A percentile compares a stretch with the other conserved stretches of the same genome.
These are phyloP conservation scores for Chiloscyllium plagiosum DNA, from an alignment of 2,113 vertebrate genomes.

Conservation along the genomic window DNA sequence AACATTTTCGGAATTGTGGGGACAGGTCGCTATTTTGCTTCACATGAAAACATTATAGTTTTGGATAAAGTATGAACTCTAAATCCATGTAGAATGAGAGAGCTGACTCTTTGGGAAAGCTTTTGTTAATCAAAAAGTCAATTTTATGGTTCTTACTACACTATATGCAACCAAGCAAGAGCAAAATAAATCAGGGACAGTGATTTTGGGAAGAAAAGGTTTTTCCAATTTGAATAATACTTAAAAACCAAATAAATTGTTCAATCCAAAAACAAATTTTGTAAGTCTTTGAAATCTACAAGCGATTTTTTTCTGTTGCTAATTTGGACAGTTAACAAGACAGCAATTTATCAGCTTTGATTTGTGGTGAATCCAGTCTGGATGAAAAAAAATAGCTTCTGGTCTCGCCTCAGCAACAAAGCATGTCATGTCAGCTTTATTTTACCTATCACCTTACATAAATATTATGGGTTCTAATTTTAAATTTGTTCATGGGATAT, in stretches of 20 bases:
- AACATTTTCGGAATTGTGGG: neutral
- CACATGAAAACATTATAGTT: neutral
- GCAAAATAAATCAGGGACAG: neutral
- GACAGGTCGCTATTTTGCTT: neutral
- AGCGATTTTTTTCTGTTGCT: neutral
- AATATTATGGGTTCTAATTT: neutral
- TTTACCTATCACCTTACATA: neutral
- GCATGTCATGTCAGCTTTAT: neutral
- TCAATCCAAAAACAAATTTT: neutral
- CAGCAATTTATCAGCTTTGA: neutral
- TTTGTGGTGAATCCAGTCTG: neutral
- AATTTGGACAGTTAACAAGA: neutral
- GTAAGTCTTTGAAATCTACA: neutral
- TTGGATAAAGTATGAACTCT: neutral
- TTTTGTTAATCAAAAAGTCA: neutral
- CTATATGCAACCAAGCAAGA: no score
- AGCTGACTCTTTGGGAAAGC: neutral
- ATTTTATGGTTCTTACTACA: neutral
- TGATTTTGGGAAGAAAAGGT: neutral
- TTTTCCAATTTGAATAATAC: neutral
- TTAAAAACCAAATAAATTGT: neutral
- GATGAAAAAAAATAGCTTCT: neutral
- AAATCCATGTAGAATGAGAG: neutral
- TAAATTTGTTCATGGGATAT: no score
- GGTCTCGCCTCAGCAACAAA: neutral